phyloP scores from a whole-genome alignment of 2,888 invertebrate genomes.

The Biston stratarius region DNA sequence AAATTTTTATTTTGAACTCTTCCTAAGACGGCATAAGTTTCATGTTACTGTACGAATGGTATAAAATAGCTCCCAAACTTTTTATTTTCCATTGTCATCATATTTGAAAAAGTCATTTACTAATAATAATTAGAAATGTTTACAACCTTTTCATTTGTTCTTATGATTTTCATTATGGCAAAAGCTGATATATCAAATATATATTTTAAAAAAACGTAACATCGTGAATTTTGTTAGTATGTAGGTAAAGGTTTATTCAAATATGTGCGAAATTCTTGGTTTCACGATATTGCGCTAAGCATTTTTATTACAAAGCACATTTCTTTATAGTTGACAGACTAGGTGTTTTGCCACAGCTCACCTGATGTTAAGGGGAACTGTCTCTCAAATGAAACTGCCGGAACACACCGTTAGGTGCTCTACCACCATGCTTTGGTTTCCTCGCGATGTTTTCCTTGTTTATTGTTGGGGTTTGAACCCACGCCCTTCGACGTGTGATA shows the following conservation, averaged over 20 bases:
- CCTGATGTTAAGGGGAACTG: too few species aligned
- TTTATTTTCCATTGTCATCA: neutral
- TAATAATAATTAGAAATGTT: neutral
- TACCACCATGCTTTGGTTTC: too few species aligned
- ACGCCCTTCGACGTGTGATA: too few species aligned
- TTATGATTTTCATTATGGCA: neutral
- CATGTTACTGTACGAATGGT: neutral
- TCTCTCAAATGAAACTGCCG: too few species aligned
- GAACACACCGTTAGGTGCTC: too few species aligned
- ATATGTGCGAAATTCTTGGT: neutral
- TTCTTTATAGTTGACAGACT: too few species aligned
- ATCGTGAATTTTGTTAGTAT: neutral
- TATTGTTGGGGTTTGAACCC: too few species aligned
- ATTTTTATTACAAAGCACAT: neutral
- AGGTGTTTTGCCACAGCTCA: too few species aligned
- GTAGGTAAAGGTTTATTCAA: neutral
- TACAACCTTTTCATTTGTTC: slow-evolving; percentile 12
- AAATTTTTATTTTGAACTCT: slow-evolving; percentile 11
- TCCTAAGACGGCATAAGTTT: slow-evolving; percentile 9
- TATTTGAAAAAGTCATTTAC: neutral
- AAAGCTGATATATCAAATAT: slow-evolving; percentile 7
- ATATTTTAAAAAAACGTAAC: neutral
- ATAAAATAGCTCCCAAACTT: neutral
- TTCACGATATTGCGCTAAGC: neutral
- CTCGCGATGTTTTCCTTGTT: too few species aligned